Evolutionary conservation across 2,113 vertebrate species (phyloP).

Genomic region (Peromyscus polionotus): DNA sequence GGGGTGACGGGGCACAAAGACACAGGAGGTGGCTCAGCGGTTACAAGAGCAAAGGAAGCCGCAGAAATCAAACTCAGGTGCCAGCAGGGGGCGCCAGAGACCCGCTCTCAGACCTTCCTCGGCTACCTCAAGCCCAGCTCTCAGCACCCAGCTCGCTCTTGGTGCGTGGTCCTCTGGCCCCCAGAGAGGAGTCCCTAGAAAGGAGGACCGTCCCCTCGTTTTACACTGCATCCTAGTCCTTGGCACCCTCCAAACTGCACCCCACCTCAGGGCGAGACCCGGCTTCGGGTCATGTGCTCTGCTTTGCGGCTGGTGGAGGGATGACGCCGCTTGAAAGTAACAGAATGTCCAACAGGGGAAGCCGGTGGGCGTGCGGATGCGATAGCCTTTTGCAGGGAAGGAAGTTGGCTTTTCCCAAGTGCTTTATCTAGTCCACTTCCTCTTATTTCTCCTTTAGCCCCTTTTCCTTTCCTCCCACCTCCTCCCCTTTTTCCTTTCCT

Average conservation of each 20-base stretch:
- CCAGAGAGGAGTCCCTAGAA: not conserved
- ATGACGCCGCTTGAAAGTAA: too few relatives aligned
- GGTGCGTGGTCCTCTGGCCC: not conserved
- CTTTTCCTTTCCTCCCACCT: too few relatives aligned
- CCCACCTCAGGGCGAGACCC: not conserved
- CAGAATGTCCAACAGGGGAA: not conserved
- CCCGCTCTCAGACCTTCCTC: not conserved
- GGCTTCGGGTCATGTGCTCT: not conserved
- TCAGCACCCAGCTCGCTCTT: not conserved
- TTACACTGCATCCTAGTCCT: not conserved
- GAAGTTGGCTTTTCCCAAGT: not conserved
- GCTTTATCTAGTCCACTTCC: not conserved
- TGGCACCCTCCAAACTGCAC: not conserved
- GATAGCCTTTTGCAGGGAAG: not conserved
- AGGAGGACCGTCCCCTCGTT: not conserved
- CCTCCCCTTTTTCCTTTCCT: accelerated
- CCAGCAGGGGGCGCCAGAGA: not conserved
- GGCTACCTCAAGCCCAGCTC: not conserved
- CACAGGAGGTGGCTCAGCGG: too few relatives aligned
- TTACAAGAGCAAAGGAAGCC: not conserved
- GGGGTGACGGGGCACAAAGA: too few relatives aligned
- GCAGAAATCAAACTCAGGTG: not conserved
- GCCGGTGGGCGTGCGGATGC: not conserved
- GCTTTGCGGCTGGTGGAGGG: not conserved
- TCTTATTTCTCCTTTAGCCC: not conserved